Evolutionary conservation across 2,113 vertebrate genomes (phyloP).

Genomic region (Antechinus stuartii): DNA sequence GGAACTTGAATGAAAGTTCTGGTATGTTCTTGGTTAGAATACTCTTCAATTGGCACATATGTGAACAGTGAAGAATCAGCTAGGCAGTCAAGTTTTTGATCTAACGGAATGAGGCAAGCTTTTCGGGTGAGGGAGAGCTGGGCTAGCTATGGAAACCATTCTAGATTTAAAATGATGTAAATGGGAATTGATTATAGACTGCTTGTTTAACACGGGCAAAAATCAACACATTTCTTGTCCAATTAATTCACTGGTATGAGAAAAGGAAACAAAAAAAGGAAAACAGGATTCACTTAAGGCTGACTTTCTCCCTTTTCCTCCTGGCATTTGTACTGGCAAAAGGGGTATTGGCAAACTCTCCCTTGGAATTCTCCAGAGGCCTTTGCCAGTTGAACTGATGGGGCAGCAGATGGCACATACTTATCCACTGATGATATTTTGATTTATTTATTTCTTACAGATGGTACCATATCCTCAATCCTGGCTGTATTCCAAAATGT

Average conservation of each 20-base stretch:
- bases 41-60: neutral
- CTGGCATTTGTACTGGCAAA: slow-evolving; percentile 7
- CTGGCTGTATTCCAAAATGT: slow-evolving; percentile 66
- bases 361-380: slow-evolving; percentile 68
- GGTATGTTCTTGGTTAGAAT: neutral
- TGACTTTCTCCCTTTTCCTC: slow-evolving; percentile 16
- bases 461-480: slow-evolving; percentile 76
- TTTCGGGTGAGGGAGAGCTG: neutral
- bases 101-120: neutral
- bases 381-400: slow-evolving; percentile 76
- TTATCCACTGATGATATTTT: slow-evolving; percentile 81
- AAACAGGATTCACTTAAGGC: slow-evolving; percentile 8
- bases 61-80: neutral
- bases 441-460: slow-evolving; percentile 81
- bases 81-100: neutral
- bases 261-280: neutral
- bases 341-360: slow-evolving; percentile 52
- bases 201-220: neutral
- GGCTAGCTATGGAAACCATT: neutral
- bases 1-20: too few species aligned
- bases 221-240: slow-evolving; percentile 9
- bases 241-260: slow-evolving; percentile 3
- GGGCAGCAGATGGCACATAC: slow-evolving; percentile 80
- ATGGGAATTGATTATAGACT: neutral
- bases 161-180: neutral